These are phyloP conservation scores for Griposia aprilina DNA, from an alignment of 2,888 invertebrate species.

Conservation along the genomic window DNA sequence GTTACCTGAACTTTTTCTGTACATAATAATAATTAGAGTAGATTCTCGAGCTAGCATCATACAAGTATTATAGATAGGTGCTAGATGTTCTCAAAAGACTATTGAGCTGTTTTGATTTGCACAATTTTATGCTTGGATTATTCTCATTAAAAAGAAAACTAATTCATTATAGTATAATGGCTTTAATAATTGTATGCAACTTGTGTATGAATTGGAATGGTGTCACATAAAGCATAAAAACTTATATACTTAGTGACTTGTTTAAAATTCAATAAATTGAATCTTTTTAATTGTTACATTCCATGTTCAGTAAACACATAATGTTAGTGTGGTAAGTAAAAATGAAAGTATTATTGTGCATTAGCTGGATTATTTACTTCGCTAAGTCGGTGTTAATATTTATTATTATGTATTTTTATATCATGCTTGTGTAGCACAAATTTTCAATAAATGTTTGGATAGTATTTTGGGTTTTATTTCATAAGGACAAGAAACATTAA, in stretches of 20 bases:
- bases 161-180: conserved; percentile 38
- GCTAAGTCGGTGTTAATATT: conserved; percentile 89
- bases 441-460: conserved; percentile 90
- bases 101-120: conserved; percentile 48
- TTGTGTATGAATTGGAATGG: conserved; percentile 48
- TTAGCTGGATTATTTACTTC: conserved; percentile 84
- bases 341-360: conserved; percentile 88
- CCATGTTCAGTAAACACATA: conserved; percentile 74
- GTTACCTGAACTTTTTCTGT: conserved; percentile 85
- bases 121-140: conserved; percentile 49
- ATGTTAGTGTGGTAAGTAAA: conserved; percentile 81
- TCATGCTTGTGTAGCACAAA: conserved; percentile 90
- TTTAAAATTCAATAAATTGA: conserved; percentile 53
- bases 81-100: conserved; percentile 72
- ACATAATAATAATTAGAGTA: conserved; percentile 71
- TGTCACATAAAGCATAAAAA: conserved; percentile 43
- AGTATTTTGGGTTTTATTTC: conserved; percentile 58
- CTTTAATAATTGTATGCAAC: conserved; percentile 47
- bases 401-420: conserved; percentile 90
- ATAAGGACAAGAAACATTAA: not conserved
- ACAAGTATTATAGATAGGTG: conserved; percentile 73
- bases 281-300: conserved; percentile 73
- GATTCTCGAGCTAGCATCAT: conserved; percentile 73
- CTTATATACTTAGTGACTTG: conserved; percentile 20
- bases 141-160: conserved; percentile 26